These are phyloP conservation scores for Aricia agestis DNA, from an alignment of 1,140 invertebrate species.

Conservation along the genomic window DNA sequence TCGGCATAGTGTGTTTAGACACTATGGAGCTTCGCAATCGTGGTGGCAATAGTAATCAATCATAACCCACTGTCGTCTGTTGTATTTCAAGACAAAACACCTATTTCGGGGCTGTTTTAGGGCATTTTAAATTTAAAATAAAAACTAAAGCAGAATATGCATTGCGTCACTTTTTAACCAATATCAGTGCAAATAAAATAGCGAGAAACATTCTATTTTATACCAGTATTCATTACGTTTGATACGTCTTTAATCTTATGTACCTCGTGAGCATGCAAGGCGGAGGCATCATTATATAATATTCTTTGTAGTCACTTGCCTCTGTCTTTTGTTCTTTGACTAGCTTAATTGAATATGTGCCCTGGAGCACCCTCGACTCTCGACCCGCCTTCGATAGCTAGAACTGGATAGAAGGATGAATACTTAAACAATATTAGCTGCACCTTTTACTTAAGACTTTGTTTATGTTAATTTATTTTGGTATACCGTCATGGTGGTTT, in stretches of 20 bases:
- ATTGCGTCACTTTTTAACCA: too few relatives aligned
- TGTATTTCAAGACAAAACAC: too few relatives aligned
- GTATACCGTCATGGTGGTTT: too few relatives aligned
- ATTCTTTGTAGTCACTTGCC: conserved; percentile 21
- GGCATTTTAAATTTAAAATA: too few relatives aligned
- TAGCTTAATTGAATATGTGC: conserved; percentile 25
- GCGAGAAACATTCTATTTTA: too few relatives aligned
- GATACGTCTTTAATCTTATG: background rate
- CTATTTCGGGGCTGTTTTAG: too few relatives aligned
- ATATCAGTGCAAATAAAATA: too few relatives aligned
- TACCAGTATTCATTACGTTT: background rate
- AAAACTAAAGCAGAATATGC: too few relatives aligned
- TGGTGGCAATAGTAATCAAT: too few relatives aligned
- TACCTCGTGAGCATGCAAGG: background rate
- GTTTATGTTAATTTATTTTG: background rate
- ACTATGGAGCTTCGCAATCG: too few relatives aligned
- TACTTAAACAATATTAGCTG: conserved; percentile 1
- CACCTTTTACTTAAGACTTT: background rate
- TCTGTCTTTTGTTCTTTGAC: conserved; percentile 30
- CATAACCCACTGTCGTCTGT: too few relatives aligned
- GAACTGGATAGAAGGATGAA: background rate
- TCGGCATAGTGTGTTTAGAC: too few relatives aligned
- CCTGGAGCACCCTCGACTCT: conserved; percentile 12
- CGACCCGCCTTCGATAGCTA: conserved; percentile 1
- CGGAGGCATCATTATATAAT: conserved; percentile 17